Base-by-base conservation (phyloP, 2,888 invertebrate genomes). In the Drosophila cognata region DNA sequence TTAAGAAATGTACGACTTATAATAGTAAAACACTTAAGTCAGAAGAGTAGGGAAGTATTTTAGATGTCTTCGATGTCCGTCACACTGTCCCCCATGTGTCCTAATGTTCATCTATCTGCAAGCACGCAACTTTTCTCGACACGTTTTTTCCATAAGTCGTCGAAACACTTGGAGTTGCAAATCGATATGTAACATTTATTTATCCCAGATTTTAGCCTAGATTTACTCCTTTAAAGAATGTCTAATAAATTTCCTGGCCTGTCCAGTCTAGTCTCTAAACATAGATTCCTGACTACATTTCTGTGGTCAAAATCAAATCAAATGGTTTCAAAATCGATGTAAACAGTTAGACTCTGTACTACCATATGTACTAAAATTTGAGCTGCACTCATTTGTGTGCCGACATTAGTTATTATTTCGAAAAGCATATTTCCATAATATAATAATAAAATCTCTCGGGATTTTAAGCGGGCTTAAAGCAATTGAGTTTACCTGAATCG, bases 401-500 rank as follows among this genome's bases (percentile, higher is more conserved):
- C 46, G 21, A 4, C 21, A 21, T 21, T 46, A 21, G 46, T 1
- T 46, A 13, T 7, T 7, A 46, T 21, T 46, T 16, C 7, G 21
- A 4, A 2, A 4, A 16, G 13, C 7, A 7, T 13, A 21, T 21
- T 46, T 46, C 7, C 6, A 2, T 46, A 21, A 7, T 8, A 25
- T 16, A 8, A 25, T 13, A 46, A 7, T 13, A 46, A 13, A 13
- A 13, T 21, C 7, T 21, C 1, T 46, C 11, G 13, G 31, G 11
- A 31, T n/a, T 31, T 51, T 4, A 52, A 21, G 21, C 16, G 21
- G 11, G n/a, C 18, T n/a, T 21, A 21, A 11, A 38, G 13, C 36
- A 38, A 56, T n/a, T 56, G 0, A n/a, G n/a, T 2, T 93, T 92
- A 96, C 96, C 95, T 95, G 85, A 95, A 94, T 84, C 94, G 95